These are phyloP conservation scores for Bibio marci DNA, from an alignment of 2,888 invertebrate genomes.

Conservation along the genomic window DNA sequence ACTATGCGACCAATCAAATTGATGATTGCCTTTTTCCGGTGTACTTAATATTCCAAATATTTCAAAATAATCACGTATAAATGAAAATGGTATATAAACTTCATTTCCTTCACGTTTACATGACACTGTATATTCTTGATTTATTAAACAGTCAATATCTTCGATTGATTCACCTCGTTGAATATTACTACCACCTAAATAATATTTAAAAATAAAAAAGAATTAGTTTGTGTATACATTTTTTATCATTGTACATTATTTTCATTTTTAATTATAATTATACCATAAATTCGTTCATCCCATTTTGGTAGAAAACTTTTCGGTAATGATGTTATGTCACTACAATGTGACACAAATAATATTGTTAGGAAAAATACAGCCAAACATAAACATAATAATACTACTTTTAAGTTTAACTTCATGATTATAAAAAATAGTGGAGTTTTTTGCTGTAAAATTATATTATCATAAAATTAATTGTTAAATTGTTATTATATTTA, in stretches of 20 bases:
- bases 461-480: no score
- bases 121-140: constrained; percentile 65
- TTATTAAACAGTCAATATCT: constrained; percentile 74
- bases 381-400: constrained; percentile 44
- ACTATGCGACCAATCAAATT: constrained; percentile 91
- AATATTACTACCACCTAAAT: constrained; percentile 2
- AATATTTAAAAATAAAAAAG: constrained; percentile 6
- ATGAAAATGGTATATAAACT: constrained; percentile 82
- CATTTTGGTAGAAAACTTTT: constrained; percentile 21
- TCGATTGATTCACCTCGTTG: constrained; percentile 19
- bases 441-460: not conserved
- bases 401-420: constrained; percentile 61
- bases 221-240: constrained; percentile 1
- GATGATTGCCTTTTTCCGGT: constrained; percentile 47
- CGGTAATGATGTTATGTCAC: constrained; percentile 32
- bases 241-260: no score
- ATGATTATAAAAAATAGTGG: constrained; percentile 43
- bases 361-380: constrained; percentile 50
- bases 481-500: no score
- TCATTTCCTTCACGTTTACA: constrained; percentile 71
- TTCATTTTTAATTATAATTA: no score
- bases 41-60: constrained; percentile 72
- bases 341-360: constrained; percentile 60
- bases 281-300: constrained; percentile 11
- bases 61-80: constrained; percentile 87